These are phyloP conservation scores for Vidua chalybeata DNA, from an alignment of 2,113 vertebrate species.

Conservation along the genomic window DNA sequence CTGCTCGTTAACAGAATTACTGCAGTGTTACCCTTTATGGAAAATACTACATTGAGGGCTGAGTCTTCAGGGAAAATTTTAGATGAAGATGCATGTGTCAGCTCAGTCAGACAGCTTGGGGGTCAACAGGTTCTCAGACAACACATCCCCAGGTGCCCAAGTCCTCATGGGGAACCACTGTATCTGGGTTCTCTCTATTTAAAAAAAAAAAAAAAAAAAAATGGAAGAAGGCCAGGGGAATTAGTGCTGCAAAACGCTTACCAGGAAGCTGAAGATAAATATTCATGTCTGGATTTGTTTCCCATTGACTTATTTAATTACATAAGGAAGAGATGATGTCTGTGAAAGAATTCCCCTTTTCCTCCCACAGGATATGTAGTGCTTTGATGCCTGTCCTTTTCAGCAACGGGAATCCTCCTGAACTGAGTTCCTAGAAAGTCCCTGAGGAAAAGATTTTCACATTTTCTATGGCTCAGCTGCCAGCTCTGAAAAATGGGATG, in stretches of 20 bases:
- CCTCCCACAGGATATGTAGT: conserved; percentile 41
- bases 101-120: neutral
- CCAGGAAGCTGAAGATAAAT: conserved; percentile 58
- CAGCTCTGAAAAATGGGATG: neutral
- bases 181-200: conserved; percentile 22
- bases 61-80: conserved; percentile 34
- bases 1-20: neutral
- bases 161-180: neutral
- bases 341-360: conserved; percentile 59
- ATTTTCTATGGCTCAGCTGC: neutral
- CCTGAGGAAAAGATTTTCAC: conserved; percentile 19
- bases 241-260: neutral
- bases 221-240: conserved; percentile 48
- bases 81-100: conserved; percentile 40
- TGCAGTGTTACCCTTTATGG: conserved; percentile 19
- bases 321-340: conserved; percentile 40
- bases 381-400: conserved; percentile 44
- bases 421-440: conserved; percentile 58
- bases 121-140: conserved; percentile 61
- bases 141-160: conserved; percentile 41
- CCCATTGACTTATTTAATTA: conserved; percentile 58
- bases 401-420: conserved; percentile 50
- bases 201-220: neutral
- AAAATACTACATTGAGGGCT: neutral
- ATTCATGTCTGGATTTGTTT: conserved; percentile 59